These are phyloP conservation scores for Hydra vulgaris DNA, from an alignment of 30 jellyfish, hydroid and myxozoan species.

Conservation along the genomic window DNA sequence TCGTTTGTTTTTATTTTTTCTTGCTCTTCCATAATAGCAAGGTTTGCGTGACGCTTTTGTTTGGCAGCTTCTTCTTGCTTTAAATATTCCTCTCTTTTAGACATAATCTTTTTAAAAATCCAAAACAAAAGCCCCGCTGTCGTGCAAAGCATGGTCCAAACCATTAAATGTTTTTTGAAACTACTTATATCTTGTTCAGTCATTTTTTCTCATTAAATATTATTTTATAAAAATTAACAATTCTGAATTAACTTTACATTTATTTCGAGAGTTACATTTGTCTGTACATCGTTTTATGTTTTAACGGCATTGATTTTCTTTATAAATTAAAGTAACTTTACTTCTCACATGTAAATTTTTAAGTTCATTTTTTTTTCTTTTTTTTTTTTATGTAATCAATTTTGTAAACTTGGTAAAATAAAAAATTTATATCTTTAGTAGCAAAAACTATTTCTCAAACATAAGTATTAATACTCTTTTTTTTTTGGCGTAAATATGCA, in stretches of 20 bases:
- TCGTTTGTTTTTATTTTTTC: constrained; percentile 9
- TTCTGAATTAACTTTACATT: neutral
- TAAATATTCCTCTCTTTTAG: constrained; percentile 20
- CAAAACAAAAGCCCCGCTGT: constrained; percentile 10
- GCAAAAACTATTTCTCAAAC: no score
- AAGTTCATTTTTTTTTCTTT: no score
- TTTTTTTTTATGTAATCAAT: no score
- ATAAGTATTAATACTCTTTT: no score
- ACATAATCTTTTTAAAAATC: constrained; percentile 7
- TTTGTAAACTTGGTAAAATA: no score
- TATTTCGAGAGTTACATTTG: no score
- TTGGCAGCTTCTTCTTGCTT: constrained; percentile 16
- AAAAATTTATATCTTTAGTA: no score
- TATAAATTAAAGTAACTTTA: no score
- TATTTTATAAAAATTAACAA: no score
- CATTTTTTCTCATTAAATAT: neutral
- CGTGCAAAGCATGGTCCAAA: constrained; percentile 11
- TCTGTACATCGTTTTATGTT: no score
- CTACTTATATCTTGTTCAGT: neutral
- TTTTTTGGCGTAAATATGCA: neutral
- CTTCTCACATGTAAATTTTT: no score
- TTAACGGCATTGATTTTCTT: no score
- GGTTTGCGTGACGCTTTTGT: constrained; percentile 9
- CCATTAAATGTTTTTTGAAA: constrained; percentile 11
- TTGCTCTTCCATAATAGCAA: constrained; percentile 27